These are phyloP conservation scores for Bactericera cockerelli DNA, from an alignment of 1,140 invertebrate genomes.

Conservation along the genomic window DNA sequence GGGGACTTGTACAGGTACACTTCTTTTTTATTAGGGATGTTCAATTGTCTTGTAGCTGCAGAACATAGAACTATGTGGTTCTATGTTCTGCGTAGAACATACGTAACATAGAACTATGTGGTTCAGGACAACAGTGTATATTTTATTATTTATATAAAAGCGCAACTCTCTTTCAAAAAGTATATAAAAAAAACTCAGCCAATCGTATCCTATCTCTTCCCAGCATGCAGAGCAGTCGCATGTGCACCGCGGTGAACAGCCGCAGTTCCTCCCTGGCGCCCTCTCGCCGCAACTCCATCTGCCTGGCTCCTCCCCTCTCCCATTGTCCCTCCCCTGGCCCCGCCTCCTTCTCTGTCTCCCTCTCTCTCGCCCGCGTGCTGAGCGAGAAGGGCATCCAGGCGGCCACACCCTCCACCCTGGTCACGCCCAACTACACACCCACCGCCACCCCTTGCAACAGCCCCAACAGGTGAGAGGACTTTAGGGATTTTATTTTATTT, in stretches of 20 bases:
- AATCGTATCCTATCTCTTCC: too few relatives aligned
- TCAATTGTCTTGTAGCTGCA: too few relatives aligned
- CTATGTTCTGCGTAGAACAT: too few relatives aligned
- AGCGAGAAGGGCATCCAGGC: slow-evolving; percentile 65
- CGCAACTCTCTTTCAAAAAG: too few relatives aligned
- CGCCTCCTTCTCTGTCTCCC: slow-evolving; percentile 60
- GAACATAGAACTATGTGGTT: too few relatives aligned
- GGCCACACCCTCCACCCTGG: slow-evolving; percentile 44
- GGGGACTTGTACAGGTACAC: too few relatives aligned
- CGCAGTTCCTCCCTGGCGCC: slow-evolving; percentile 30
- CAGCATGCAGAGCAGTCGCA: slow-evolving; percentile 33
- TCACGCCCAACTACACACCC: slow-evolving; percentile 46
- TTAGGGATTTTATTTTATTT: too few relatives aligned
- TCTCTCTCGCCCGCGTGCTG: slow-evolving; percentile 61
- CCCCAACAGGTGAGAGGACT: slow-evolving; percentile 43
- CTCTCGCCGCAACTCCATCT: slow-evolving; percentile 29
- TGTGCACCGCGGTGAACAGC: slow-evolving; percentile 31
- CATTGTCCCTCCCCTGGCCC: slow-evolving; percentile 49
- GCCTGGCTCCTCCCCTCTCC: slow-evolving; percentile 36
- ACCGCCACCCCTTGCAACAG: slow-evolving; percentile 72
- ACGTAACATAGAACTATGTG: too few relatives aligned
- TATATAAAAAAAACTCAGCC: too few relatives aligned
- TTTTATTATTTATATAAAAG: too few relatives aligned
- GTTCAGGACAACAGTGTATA: too few relatives aligned
- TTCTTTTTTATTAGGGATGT: too few relatives aligned